Percentiles rank a stretch among this genome's conserved stretches.
phyloP scores from a whole-genome alignment of 1,140 invertebrate species.

The Varroa destructor region DNA sequence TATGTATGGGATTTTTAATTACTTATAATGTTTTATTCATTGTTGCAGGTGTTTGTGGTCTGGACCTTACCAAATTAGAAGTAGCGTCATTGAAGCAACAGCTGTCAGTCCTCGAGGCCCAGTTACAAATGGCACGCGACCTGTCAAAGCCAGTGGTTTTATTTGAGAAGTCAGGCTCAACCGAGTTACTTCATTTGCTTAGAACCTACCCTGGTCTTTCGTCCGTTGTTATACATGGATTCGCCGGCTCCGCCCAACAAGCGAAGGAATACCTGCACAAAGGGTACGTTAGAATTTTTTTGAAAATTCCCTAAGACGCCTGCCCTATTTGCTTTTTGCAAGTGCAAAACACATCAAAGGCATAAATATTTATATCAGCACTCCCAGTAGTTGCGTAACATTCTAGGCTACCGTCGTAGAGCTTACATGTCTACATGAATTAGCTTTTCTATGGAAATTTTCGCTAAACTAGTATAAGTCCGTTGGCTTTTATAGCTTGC shows the following conservation, averaged over 20 bases:
- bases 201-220: conserved; percentile 2
- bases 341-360: no score
- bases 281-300: background rate
- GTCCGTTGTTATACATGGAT: conserved; percentile 1
- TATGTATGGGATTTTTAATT: no score
- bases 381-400: no score
- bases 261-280: conserved; percentile 18
- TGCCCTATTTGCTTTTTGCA: no score
- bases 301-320: no score
- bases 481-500: no score
- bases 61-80: conserved; percentile 18
- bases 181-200: background rate
- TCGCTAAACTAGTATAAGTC: no score
- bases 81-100: conserved; percentile 18
- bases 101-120: background rate
- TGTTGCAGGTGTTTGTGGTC: background rate
- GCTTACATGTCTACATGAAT: no score
- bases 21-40: background rate
- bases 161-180: conserved; percentile 1
- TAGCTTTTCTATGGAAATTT: no score
- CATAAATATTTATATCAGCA: no score
- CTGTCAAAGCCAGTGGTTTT: conserved; percentile 5
- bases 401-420: no score
- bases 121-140: conserved; percentile 5
- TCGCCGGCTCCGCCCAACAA: conserved; percentile 13